Evolutionary conservation across 64 coral and sea anemone genomes (phyloP).

Genomic region (Acropora yongei): DNA sequence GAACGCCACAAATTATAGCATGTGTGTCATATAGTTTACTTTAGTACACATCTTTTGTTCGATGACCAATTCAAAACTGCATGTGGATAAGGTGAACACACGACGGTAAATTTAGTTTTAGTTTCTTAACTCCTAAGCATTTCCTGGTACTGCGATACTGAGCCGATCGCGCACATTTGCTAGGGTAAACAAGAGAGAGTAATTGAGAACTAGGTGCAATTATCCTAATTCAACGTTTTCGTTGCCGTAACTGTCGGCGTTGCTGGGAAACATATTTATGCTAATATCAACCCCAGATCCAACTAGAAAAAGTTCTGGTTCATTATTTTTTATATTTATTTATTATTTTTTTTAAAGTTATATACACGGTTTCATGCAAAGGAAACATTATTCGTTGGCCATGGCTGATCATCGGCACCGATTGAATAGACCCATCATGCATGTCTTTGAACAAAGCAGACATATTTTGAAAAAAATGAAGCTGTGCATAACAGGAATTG

Average conservation of each 20-base stretch:
- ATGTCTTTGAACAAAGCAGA: background rate
- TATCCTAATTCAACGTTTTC: background rate
- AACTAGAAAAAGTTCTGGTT: background rate
- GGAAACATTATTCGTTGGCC: too few species aligned
- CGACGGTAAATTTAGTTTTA: too few species aligned
- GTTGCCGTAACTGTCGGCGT: background rate
- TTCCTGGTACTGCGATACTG: too few species aligned
- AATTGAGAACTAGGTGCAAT: background rate
- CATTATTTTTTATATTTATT: background rate
- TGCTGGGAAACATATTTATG: background rate
- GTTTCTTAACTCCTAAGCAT: too few species aligned
- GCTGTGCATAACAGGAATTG: background rate
- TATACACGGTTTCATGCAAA: background rate
- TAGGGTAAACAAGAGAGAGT: background rate
- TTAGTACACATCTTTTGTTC: too few species aligned
- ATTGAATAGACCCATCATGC: background rate
- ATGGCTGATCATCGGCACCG: background rate
- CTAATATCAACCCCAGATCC: background rate
- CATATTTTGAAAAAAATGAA: constrained; percentile 5
- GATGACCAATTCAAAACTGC: too few species aligned
- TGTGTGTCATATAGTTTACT: too few species aligned
- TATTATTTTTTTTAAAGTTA: background rate
- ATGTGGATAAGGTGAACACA: too few species aligned
- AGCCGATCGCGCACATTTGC: background rate
- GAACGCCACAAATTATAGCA: background rate